phyloP scores from a whole-genome alignment of 2,797 vertebrate genomes.

The Hydrocynus forskahlii region DNA sequence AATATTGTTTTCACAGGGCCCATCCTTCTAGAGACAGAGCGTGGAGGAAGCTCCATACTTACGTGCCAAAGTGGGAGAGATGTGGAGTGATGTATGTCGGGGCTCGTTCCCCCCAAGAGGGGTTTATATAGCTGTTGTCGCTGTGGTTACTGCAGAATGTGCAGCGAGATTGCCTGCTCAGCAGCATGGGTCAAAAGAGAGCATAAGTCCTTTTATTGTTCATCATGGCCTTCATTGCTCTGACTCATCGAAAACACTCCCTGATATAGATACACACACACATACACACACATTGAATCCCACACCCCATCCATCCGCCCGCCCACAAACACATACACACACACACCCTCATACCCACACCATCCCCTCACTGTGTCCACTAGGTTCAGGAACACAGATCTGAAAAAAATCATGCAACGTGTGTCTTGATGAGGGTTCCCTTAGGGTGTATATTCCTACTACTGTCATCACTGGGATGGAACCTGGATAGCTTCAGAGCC shows the following conservation, averaged over 20 bases:
- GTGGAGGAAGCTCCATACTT: conserved; percentile 77
- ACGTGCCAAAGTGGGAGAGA: conserved; percentile 87
- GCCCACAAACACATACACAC: neutral
- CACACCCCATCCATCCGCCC: neutral
- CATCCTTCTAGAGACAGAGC: conserved; percentile 1
- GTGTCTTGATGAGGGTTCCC: neutral
- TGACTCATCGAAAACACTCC: conserved; percentile 78
- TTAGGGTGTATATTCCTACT: no score
- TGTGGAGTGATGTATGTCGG: conserved; percentile 80
- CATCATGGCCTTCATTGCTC: conserved; percentile 69
- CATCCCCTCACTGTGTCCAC: neutral
- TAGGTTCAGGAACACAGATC: conserved; percentile 7
- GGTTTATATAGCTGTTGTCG: conserved; percentile 83
- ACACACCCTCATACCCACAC: conserved; percentile 49
- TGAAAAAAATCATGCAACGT: conserved; percentile 7
- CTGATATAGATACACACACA: conserved; percentile 19
- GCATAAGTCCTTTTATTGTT: conserved; percentile 78
- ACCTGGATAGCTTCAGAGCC: neutral
- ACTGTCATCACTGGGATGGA: no score
- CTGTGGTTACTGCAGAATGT: conserved; percentile 71
- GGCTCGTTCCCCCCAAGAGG: conserved; percentile 60
- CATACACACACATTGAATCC: neutral
- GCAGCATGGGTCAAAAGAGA: conserved; percentile 75
- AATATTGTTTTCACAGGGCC: neutral
- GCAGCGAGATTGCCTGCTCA: conserved; percentile 85